Evolutionary conservation across 1,140 invertebrate genomes (phyloP).

Genomic region (Dryas iulia): DNA sequence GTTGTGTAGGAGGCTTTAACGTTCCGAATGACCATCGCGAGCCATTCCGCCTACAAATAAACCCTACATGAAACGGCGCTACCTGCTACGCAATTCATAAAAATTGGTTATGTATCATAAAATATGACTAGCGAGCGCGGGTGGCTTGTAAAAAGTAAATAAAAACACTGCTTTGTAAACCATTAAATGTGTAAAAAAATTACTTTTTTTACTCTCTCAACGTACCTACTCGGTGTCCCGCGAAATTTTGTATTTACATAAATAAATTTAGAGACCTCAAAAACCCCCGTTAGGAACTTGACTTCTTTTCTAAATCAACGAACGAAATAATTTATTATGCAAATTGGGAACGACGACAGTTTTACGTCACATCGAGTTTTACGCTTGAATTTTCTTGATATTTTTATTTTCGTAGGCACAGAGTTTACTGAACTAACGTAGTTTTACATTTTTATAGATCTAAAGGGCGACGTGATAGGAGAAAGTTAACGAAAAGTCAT

Average conservation of each 20-base stretch:
- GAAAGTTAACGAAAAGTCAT: background rate
- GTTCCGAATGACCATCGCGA: background rate
- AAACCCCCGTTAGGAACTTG: conserved; percentile 38
- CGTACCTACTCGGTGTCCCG: conserved; percentile 19
- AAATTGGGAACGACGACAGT: conserved; percentile 39
- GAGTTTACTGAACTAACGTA: conserved; percentile 3
- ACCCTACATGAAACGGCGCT: background rate
- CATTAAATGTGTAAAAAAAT: conserved; percentile 19
- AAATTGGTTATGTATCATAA: conserved; percentile 17
- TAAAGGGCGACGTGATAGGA: background rate
- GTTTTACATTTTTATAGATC: background rate
- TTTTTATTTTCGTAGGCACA: conserved; percentile 26
- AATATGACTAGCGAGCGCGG: background rate
- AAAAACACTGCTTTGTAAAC: conserved; percentile 20
- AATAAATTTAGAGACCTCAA: conserved; percentile 38
- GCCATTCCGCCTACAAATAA: background rate
- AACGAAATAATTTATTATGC: conserved; percentile 42
- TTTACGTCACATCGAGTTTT: conserved; percentile 40
- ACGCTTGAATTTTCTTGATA: conserved; percentile 35
- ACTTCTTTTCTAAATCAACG: conserved; percentile 43
- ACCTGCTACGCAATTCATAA: background rate
- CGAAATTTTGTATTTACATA: conserved; percentile 40
- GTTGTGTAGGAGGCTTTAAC: background rate
- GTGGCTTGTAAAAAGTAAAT: conserved; percentile 24
- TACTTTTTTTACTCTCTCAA: conserved; percentile 21